Evolutionary conservation across 2,797 vertebrate species (phyloP).

Genomic region (Triplophysa bombifrons): DNA sequence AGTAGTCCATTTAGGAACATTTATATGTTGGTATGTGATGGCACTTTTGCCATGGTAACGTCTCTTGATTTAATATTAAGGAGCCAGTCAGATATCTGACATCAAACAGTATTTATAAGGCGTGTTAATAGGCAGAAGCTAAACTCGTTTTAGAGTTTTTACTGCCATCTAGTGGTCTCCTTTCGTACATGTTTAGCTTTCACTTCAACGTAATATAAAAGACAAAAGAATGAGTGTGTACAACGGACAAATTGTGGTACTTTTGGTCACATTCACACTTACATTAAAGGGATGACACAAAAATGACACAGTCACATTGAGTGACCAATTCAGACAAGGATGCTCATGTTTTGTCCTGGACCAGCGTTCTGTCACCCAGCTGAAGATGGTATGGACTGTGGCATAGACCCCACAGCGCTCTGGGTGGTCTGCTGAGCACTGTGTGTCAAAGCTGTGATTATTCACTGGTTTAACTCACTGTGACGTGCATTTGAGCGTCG

Average conservation of each 20-base stretch:
- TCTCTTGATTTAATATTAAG: slow-evolving; percentile 50
- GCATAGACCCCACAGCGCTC: neutral
- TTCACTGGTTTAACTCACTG: slow-evolving; percentile 10
- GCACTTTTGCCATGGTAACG: slow-evolving; percentile 71
- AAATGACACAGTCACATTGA: neutral
- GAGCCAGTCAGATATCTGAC: slow-evolving; percentile 33
- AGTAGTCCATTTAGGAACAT: slow-evolving; percentile 67
- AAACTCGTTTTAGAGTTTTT: neutral
- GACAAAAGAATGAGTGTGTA: too few relatives aligned
- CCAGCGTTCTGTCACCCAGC: neutral
- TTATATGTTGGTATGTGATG: slow-evolving; percentile 70
- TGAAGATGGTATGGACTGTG: slow-evolving; percentile 19
- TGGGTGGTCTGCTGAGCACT: slow-evolving; percentile 2
- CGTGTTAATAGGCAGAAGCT: neutral
- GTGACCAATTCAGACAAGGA: neutral
- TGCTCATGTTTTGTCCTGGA: neutral
- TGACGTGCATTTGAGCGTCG: slow-evolving; percentile 1
- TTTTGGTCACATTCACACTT: too few relatives aligned
- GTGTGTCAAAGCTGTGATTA: neutral
- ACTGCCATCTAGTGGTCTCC: slow-evolving; percentile 64
- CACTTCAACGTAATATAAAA: slow-evolving; percentile 1
- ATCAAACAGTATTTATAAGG: slow-evolving; percentile 42
- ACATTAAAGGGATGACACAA: too few relatives aligned
- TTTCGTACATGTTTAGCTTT: too few relatives aligned
- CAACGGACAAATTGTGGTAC: too few relatives aligned